Conservation (phyloP, 2,113 vertebrate genomes). For the Cyanistes caeruleus region DNA sequence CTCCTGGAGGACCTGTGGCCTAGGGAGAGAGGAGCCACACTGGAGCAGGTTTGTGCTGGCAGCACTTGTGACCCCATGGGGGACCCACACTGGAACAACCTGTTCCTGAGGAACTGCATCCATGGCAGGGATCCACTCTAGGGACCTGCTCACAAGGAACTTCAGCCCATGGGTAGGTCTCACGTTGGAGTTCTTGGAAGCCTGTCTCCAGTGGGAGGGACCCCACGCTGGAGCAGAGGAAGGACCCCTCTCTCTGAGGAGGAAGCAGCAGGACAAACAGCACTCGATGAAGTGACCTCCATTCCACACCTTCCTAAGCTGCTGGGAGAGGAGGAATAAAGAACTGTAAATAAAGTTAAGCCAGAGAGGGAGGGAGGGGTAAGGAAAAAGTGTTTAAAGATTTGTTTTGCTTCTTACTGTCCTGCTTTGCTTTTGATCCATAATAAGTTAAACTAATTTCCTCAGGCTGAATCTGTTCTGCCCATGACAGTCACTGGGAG, state of each 20-base stretch:
- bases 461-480: neutral
- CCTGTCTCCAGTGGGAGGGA: neutral
- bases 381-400: neutral
- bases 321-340: neutral
- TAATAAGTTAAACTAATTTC: neutral
- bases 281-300: rapidly evolving
- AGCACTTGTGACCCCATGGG: neutral
- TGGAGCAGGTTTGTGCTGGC: neutral
- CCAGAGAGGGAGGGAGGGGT: neutral
- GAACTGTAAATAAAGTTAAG: neutral
- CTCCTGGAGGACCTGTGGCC: neutral
- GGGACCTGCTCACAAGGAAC: neutral
- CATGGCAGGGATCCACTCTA: neutral
- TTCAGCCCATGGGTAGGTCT: neutral
- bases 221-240: neutral
- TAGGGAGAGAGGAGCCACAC: neutral
- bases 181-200: neutral
- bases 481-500: neutral
- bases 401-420: neutral
- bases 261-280: neutral
- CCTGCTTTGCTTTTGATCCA: neutral
- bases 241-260: neutral
- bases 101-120: neutral
- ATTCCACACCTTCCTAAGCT: neutral
- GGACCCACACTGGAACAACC: rapidly evolving